These are phyloP conservation scores for Bombyx mandarina DNA, from an alignment of 1,140 invertebrate species.

Conservation along the genomic window DNA sequence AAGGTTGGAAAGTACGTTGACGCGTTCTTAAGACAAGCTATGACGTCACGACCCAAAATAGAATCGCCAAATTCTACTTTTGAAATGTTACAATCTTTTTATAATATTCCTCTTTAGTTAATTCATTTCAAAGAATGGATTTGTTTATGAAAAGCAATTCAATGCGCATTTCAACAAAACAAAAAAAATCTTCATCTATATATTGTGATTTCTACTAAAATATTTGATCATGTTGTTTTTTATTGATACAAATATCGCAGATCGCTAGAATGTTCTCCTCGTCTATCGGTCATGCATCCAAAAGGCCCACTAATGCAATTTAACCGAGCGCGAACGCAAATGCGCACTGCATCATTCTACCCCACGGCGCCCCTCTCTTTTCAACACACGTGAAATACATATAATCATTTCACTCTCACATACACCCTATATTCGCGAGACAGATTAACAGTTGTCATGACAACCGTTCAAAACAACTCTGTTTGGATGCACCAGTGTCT, in stretches of 20 bases:
- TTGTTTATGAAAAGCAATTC: background rate
- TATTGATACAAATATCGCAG: no score
- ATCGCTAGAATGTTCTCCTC: no score
- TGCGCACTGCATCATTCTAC: constrained; percentile 38
- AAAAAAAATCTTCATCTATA: background rate
- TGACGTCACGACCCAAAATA: no score
- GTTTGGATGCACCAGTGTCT: constrained; percentile 26
- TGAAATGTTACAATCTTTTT: no score
- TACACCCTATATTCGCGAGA: constrained; percentile 36
- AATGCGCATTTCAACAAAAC: background rate
- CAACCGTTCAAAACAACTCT: constrained; percentile 48
- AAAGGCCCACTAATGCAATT: constrained; percentile 45
- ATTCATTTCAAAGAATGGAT: background rate
- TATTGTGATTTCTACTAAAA: no score
- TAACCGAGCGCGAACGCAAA: constrained; percentile 36
- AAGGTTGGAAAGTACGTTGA: no score
- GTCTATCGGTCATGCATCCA: constrained; percentile 10
- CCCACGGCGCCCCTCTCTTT: constrained; percentile 26
- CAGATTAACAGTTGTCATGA: constrained; percentile 48
- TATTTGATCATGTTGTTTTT: no score
- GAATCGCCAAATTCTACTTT: no score
- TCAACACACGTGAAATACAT: constrained; percentile 23
- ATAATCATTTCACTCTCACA: constrained; percentile 33
- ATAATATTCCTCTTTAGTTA: no score
- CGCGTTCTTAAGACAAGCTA: no score